These are phyloP conservation scores for Chymomyza costata DNA, from an alignment of 1,140 invertebrate species.

Conservation along the genomic window DNA sequence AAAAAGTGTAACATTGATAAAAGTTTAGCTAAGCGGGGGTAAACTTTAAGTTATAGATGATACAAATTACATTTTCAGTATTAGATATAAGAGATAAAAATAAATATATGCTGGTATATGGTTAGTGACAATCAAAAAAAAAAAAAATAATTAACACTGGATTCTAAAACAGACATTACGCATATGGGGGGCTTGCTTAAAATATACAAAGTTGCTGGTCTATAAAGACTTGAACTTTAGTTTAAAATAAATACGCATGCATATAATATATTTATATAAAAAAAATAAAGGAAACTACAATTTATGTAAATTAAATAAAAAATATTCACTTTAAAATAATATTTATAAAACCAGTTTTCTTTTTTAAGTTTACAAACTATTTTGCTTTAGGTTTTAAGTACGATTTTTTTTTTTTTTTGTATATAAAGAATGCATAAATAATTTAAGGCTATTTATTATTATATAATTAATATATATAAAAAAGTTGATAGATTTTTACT, in stretches of 20 bases:
- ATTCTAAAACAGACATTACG: too few relatives aligned
- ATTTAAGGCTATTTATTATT: conserved; percentile 33
- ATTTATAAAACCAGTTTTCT: conserved; percentile 43
- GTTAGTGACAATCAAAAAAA: conserved; percentile 36
- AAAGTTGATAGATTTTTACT: background rate
- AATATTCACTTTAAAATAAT: conserved; percentile 33
- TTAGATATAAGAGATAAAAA: too few relatives aligned
- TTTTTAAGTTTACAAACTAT: conserved; percentile 62
- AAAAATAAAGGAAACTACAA: conserved; percentile 25
- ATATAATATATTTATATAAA: conserved; percentile 6
- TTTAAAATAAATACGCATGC: conserved; percentile 55
- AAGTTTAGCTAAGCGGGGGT: too few relatives aligned
- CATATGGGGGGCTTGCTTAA: too few relatives aligned
- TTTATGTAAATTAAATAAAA: conserved; percentile 21
- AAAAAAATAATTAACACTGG: conserved; percentile 19
- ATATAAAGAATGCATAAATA: conserved; percentile 27
- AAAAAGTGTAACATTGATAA: conserved; percentile 1
- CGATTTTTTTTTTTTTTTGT: conserved; percentile 32
- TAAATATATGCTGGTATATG: too few relatives aligned
- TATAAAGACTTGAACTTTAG: conserved; percentile 14
- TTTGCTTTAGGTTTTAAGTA: conserved; percentile 26
- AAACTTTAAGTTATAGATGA: conserved; percentile 14
- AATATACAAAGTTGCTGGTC: too few relatives aligned
- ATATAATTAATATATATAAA: conserved; percentile 3
- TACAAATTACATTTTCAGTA: background rate